These are phyloP conservation scores for Phengaris alcon DNA, from an alignment of 2,888 invertebrate species.

Conservation along the genomic window DNA sequence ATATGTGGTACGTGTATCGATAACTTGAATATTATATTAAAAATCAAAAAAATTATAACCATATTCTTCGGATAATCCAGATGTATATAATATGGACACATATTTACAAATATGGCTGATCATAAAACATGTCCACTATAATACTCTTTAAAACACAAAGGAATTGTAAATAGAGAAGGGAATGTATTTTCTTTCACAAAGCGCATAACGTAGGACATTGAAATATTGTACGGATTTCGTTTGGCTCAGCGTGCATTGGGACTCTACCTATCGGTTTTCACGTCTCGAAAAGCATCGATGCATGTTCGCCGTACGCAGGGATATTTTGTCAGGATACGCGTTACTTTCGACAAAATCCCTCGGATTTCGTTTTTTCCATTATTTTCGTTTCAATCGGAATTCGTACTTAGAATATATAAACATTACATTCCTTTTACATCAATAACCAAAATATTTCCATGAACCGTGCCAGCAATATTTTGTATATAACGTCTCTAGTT, in stretches of 20 bases:
- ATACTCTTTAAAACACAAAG: conserved; percentile 43
- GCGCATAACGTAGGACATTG: conserved; percentile 74
- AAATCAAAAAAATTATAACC: too few species aligned
- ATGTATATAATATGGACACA: background rate
- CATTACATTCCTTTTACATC: background rate
- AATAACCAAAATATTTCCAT: background rate
- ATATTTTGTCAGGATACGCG: conserved; percentile 20
- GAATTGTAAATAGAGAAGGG: conserved; percentile 70
- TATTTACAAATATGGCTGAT: background rate
- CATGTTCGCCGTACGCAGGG: conserved; percentile 26
- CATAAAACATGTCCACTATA: conserved; percentile 1
- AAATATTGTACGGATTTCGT: conserved; percentile 74
- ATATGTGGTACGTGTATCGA: background rate
- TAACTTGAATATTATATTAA: too few species aligned
- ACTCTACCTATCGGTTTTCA: conserved; percentile 68
- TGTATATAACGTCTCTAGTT: background rate
- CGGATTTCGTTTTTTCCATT: background rate
- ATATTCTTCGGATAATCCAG: too few species aligned
- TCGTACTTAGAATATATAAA: background rate
- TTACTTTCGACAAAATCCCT: background rate
- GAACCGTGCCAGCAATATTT: background rate
- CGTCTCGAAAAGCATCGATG: conserved; percentile 63
- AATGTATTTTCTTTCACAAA: conserved; percentile 78
- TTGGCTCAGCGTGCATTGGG: conserved; percentile 69
- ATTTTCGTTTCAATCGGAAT: background rate